Evolutionary conservation across 2,888 invertebrate species (phyloP), one percentile per base, ranked within the genome.

Genomic region (Apodemia hepburni): DNA sequence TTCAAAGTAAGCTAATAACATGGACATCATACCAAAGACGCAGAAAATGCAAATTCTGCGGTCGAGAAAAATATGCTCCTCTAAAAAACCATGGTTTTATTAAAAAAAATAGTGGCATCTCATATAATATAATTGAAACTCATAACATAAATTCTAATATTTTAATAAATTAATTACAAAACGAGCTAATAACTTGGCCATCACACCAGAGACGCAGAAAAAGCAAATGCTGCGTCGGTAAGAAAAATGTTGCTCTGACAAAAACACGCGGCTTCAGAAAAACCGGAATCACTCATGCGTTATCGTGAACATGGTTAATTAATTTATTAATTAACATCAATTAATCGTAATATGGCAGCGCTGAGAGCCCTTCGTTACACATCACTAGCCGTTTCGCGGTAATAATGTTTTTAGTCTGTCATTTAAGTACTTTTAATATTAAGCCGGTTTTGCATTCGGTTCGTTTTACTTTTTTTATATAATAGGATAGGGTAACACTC

Each of bases 281-380:
- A 86, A 85, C 78, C 72, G 73, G 76, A 81, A 71, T 75, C 78
- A 76, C 75, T 81, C 78, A 80, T 78, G 82, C 87, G 83, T 82
- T 73, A 79, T 82, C 49, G 86, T 85, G 84, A 84, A 84, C 84
- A 87, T 87, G 84, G 81, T 78, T 87, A 87, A 88, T 88, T 88
- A 85, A 87, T 89, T 87, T 85, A 89, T 87, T 87, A 86, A 87
- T 89, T 87, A 86, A 78, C 85, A 86, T 86, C 82, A 86, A 87
- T 87, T 87, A 87, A 85, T 83, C 80, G 85, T 81, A 81, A 78
- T 82, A 79, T 77, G 70, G 76, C 76, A 77, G 79, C 78, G 74
- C 73, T 74, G 74, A 72, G 75, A 72, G 75, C 75, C 73, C 67
- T 63, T 73, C 79, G 84, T 76, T 76, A 77, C 81, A 84, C 79